These are phyloP conservation scores for Lagria hirta DNA, from an alignment of 2,888 invertebrate genomes.

Conservation along the genomic window DNA sequence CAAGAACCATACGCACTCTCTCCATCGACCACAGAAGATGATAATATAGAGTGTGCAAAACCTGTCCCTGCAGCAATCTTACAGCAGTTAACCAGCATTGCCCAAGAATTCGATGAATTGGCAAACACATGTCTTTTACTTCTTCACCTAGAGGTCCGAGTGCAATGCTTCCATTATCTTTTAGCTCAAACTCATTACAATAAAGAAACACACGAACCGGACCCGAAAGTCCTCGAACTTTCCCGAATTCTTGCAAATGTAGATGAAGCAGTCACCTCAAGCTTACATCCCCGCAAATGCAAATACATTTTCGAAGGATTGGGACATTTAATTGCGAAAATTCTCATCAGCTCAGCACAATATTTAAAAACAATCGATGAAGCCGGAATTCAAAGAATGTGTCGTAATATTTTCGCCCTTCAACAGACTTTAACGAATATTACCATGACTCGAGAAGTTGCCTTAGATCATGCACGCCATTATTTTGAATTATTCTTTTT, in stretches of 20 bases:
- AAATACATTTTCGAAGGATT: slow-evolving; percentile 89
- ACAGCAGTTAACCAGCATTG: slow-evolving; percentile 69
- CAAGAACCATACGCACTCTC: slow-evolving; percentile 53
- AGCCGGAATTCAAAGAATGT: slow-evolving; percentile 80
- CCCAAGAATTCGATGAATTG: slow-evolving; percentile 82
- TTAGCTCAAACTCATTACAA: slow-evolving; percentile 56
- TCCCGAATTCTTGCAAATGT: slow-evolving; percentile 76
- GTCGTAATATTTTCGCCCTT: slow-evolving; percentile 79
- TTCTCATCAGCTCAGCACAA: slow-evolving; percentile 78
- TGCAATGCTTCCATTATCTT: slow-evolving; percentile 94
- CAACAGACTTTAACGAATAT: slow-evolving; percentile 86
- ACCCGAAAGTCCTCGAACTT: slow-evolving; percentile 73
- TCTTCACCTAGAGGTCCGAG: slow-evolving; percentile 89
- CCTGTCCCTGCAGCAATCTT: slow-evolving; percentile 61
- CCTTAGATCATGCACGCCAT: slow-evolving; percentile 84
- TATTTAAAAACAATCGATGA: slow-evolving; percentile 79
- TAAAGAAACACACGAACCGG: slow-evolving; percentile 75
- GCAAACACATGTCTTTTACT: slow-evolving; percentile 89
- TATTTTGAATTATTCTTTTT: slow-evolving; percentile 86
- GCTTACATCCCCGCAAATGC: slow-evolving; percentile 75
- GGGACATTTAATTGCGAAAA: slow-evolving; percentile 75
- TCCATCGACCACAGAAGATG: slow-evolving; percentile 50
- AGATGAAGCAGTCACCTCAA: slow-evolving; percentile 74
- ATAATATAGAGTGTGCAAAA: slow-evolving; percentile 40
- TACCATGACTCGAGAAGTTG: slow-evolving; percentile 77